Evolutionary conservation across 2,888 invertebrate genomes (phyloP).

Genomic region (Nephrotoma guestfalica): DNA sequence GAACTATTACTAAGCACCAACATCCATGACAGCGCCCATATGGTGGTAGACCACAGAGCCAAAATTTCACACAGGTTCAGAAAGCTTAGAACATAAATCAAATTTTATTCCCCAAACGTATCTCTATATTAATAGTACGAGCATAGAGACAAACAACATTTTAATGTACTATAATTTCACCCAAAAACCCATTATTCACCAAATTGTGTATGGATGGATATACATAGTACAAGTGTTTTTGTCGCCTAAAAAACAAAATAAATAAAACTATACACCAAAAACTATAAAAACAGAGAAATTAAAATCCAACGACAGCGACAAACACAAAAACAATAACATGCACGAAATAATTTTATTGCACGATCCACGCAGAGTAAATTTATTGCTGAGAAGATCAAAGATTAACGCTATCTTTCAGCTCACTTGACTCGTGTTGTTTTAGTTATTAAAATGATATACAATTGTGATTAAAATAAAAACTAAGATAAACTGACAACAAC

Average conservation of each 20-base stretch:
- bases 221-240: slow-evolving; percentile 9
- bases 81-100: not conserved
- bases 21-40: too few species aligned
- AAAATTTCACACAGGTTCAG: not conserved
- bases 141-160: not conserved
- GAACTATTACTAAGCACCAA: too few species aligned
- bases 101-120: not conserved
- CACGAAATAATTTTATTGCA: slow-evolving; percentile 9
- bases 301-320: not conserved
- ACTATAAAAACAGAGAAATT: not conserved
- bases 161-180: not conserved
- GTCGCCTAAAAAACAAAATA: slow-evolving; percentile 7
- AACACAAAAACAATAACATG: not conserved
- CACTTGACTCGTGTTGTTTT: slow-evolving; percentile 11
- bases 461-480: not conserved
- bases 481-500: not conserved
- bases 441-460: slow-evolving; percentile 8
- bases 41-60: too few species aligned
- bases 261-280: not conserved
- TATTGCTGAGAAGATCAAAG: slow-evolving; percentile 12
- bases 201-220: not conserved
- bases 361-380: slow-evolving; percentile 10
- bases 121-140: not conserved
- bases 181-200: not conserved
- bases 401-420: slow-evolving; percentile 12